Base-by-base conservation (phyloP, 2,113 vertebrate species). In the Tricholaema leucomelas region DNA sequence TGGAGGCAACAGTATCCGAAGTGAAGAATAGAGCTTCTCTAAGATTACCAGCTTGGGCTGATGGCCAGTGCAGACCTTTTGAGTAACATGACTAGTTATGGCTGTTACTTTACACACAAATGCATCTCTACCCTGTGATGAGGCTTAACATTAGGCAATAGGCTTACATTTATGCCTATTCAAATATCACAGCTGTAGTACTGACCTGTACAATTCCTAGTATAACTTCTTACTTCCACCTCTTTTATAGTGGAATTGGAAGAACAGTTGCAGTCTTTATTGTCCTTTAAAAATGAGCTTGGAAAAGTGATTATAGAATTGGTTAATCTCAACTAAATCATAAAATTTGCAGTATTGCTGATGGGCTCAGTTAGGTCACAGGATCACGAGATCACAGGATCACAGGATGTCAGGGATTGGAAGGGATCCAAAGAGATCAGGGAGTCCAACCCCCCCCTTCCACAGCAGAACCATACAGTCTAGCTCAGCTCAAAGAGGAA, bases 281-380 rank as follows among this genome's bases (percentile, higher is more conserved):
- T 94, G 38, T 90, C 60, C 86, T 87, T 91, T 94, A 84, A 93
- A 91, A 95, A 89, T 13, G 36, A 91, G 61, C 65, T 94, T 63
- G 66, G 36, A 91, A 79, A 87, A 50, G 76, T 96, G 90, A 81
- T 90, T 93, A 59, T 31, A 84, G 54, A 92, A 88, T 35, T 75
- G 52, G 42, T 86, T 87, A 90, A 95, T 93, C 89, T 94, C 81
- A 90, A 85, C 91, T 92, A 90, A 91, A 94, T 93, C 82, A 81
- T 91, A 94, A 96, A 85, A 95, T 95, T 94, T 96, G 82, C 90
- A 85, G 92, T 72, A 69, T 79, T 82, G 85, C 81, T 91, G 93
- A 96, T 94, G 81, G 88, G 69, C 81, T 93, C 74, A 83, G 50
- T 81, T 95, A 91, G 85, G 54, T 91, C n/a, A n/a, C n/a, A n/a